These are phyloP conservation scores for Pomatostomus ruficeps DNA, from an alignment of 2,113 vertebrate genomes.

Conservation along the genomic window DNA sequence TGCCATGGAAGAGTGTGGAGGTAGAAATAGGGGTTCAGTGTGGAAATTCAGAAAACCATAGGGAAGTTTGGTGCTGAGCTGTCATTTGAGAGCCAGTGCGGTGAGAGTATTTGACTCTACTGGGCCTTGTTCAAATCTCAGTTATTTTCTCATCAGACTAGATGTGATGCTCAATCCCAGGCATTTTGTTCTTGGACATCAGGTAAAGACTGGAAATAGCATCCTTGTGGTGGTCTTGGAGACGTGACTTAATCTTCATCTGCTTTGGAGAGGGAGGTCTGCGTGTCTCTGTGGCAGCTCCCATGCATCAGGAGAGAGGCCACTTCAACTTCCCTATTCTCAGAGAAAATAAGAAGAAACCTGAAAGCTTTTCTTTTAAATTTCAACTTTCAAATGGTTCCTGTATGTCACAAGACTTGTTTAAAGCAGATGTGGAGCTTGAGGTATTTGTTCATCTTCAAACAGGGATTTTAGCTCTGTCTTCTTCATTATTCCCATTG, in stretches of 20 bases:
- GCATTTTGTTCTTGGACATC: background rate
- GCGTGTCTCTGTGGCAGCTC: background rate
- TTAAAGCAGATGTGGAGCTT: background rate
- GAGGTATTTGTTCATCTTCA: background rate
- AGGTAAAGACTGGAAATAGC: background rate
- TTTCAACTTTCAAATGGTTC: background rate
- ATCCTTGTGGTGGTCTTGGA: background rate
- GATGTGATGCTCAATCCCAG: background rate
- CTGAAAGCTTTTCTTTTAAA: background rate
- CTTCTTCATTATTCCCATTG: constrained; percentile 10
- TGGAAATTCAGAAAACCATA: background rate
- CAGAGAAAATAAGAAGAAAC: background rate
- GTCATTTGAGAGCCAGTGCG: background rate
- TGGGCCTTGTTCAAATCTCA: background rate
- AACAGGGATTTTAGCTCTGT: background rate
- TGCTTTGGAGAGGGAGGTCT: background rate
- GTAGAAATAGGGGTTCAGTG: background rate
- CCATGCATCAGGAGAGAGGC: background rate
- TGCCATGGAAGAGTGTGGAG: background rate
- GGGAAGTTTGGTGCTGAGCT: background rate
- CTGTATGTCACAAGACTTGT: background rate
- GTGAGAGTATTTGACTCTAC: background rate
- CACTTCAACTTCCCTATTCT: background rate
- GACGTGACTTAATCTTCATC: background rate
- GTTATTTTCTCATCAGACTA: background rate